Evolutionary conservation across 2,888 invertebrate species (phyloP).

Genomic region (Carcina quercana): DNA sequence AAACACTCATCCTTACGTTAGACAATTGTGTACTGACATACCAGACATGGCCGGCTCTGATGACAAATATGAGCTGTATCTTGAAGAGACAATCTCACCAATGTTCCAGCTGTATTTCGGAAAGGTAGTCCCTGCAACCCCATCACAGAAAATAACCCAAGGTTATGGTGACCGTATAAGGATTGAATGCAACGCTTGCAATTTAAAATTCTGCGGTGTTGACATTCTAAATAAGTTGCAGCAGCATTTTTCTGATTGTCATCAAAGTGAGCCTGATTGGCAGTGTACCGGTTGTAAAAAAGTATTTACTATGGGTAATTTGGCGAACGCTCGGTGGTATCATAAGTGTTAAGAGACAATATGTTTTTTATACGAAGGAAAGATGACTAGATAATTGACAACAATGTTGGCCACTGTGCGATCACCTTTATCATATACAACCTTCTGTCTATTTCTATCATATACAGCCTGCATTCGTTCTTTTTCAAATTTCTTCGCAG

Average conservation of each 20-base stretch:
- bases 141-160: not conserved
- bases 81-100: constrained; percentile 37
- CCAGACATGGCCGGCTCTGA: no score
- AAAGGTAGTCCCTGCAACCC: constrained; percentile 7
- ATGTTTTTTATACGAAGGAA: not conserved
- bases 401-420: no score
- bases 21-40: constrained; percentile 36
- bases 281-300: constrained; percentile 31
- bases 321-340: constrained; percentile 28
- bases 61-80: constrained; percentile 31
- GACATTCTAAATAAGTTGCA: constrained; percentile 16
- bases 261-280: constrained; percentile 35
- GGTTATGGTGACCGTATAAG: constrained; percentile 14
- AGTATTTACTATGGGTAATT: constrained; percentile 19
- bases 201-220: constrained; percentile 17
- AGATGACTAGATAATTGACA: no score
- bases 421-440: no score
- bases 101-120: constrained; percentile 19
- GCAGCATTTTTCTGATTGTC: constrained; percentile 31
- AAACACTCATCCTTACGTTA: constrained; percentile 32
- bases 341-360: constrained; percentile 25
- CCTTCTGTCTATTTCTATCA: no score
- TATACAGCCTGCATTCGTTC: no score
- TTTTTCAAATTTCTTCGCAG: no score
- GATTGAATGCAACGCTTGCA: constrained; percentile 32